These are phyloP conservation scores for Rotaria magnacalcarata DNA, from an alignment of 2,888 invertebrate species.

Conservation along the genomic window DNA sequence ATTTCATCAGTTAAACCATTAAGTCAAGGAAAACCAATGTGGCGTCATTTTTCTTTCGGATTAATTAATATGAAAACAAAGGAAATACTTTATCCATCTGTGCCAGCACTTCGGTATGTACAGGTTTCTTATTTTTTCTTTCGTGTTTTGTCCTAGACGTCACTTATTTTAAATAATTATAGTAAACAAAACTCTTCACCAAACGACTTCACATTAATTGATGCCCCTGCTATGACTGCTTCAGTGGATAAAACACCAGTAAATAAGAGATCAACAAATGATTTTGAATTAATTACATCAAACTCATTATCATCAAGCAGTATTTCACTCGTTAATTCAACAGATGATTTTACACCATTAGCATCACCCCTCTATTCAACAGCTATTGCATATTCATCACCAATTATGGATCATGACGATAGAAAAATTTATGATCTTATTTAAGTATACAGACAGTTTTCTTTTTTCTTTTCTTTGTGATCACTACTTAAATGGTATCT, in stretches of 20 bases:
- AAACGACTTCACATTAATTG: background rate
- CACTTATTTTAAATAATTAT: too few species aligned
- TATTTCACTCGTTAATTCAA: background rate
- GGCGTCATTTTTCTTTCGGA: slow-evolving; percentile 1
- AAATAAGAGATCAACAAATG: background rate
- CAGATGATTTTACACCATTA: background rate
- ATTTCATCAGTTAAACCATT: slow-evolving; percentile 12
- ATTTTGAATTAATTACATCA: background rate
- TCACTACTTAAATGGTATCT: background rate
- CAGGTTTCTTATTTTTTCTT: too few species aligned
- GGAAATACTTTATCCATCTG: background rate
- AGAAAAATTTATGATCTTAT: background rate
- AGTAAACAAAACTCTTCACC: background rate
- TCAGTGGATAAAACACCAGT: background rate
- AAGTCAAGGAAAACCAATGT: background rate
- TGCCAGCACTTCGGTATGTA: background rate
- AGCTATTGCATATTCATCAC: background rate
- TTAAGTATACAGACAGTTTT: background rate
- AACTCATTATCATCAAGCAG: background rate
- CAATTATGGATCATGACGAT: background rate
- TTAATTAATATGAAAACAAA: slow-evolving; percentile 7
- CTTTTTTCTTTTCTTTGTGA: background rate
- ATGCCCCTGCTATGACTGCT: background rate
- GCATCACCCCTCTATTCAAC: background rate
- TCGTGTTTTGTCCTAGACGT: too few species aligned